Evolutionary conservation across 2,888 invertebrate genomes (phyloP).

Genomic region (Callinectes sapidus): DNA sequence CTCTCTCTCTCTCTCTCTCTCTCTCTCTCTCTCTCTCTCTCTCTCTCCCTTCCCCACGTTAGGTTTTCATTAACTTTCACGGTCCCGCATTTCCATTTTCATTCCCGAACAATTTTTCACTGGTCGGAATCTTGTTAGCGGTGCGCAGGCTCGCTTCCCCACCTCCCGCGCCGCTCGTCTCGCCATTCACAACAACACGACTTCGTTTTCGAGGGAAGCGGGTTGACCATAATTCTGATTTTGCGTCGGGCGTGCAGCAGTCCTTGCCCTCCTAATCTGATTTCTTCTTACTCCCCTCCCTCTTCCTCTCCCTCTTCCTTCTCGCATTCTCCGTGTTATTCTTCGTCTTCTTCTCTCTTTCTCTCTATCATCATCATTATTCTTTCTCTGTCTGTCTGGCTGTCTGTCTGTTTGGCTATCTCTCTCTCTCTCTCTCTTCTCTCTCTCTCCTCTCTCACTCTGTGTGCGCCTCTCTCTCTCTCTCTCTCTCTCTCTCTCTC

Average conservation of each 20-base stretch:
- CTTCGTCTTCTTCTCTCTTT: no score
- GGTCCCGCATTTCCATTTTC: constrained; percentile 8
- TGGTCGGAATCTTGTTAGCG: not conserved
- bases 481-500: not conserved
- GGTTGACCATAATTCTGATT: not conserved
- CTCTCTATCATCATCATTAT: not conserved
- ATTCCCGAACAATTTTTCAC: constrained; percentile 21
- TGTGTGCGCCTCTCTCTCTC: no score
- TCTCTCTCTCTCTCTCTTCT: not conserved
- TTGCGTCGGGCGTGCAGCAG: not conserved
- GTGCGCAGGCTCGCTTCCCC: not conserved
- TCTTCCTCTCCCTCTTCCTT: not conserved
- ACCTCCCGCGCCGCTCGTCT: not conserved
- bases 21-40: not conserved
- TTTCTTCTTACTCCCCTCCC: not conserved
- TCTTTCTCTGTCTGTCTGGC: no score
- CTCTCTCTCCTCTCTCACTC: no score
- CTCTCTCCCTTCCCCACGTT: not conserved
- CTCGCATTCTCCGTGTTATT: not conserved
- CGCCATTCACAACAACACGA: not conserved
- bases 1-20: constrained; percentile 25
- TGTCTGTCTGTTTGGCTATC: no score
- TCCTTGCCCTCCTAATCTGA: not conserved
- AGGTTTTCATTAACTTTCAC: constrained; percentile 16
- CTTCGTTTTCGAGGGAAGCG: not conserved